Evolutionary conservation across 2,888 invertebrate species (phyloP).

Genomic region (Drosophila macrospina): DNA sequence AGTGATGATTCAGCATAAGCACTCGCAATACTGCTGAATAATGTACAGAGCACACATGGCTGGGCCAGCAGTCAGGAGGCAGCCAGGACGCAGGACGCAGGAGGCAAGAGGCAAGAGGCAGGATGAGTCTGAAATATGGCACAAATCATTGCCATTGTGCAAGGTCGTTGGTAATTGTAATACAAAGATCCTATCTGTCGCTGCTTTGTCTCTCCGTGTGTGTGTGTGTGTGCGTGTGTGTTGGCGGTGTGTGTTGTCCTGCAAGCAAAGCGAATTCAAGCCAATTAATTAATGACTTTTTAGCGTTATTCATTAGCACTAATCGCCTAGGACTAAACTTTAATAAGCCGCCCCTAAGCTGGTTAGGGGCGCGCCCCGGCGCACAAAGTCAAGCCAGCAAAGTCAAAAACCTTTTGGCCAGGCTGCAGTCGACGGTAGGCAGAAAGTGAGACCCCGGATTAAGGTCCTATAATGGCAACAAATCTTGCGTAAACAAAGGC

Average conservation of each 20-base stretch:
- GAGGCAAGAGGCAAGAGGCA: constrained; percentile 5
- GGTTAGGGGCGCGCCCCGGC: constrained; percentile 36
- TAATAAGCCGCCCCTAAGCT: constrained; percentile 63
- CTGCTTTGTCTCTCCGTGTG: constrained; percentile 1
- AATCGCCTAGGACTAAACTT: constrained; percentile 64
- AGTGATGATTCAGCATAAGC: constrained; percentile 70
- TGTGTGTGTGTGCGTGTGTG: constrained; percentile 26
- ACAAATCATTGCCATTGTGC: constrained; percentile 67
- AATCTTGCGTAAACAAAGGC: constrained; percentile 81
- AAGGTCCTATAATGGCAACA: constrained; percentile 76
- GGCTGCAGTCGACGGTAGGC: constrained; percentile 46
- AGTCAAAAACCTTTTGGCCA: constrained; percentile 69
- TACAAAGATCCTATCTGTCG: constrained; percentile 41
- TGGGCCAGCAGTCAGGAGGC: constrained; percentile 17
- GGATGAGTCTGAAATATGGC: constrained; percentile 53
- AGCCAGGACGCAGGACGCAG: background rate
- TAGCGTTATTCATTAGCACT: constrained; percentile 75
- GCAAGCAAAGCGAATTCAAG: constrained; percentile 55
- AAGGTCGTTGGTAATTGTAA: constrained; percentile 57
- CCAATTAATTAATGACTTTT: constrained; percentile 79
- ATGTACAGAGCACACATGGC: constrained; percentile 49
- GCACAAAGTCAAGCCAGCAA: constrained; percentile 52
- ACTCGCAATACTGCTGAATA: constrained; percentile 74
- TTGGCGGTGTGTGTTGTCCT: constrained; percentile 5
- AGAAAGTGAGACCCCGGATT: constrained; percentile 70